These are phyloP conservation scores for Microtus obscurus DNA, from an alignment of 2,797 vertebrate genomes.

Conservation along the genomic window DNA sequence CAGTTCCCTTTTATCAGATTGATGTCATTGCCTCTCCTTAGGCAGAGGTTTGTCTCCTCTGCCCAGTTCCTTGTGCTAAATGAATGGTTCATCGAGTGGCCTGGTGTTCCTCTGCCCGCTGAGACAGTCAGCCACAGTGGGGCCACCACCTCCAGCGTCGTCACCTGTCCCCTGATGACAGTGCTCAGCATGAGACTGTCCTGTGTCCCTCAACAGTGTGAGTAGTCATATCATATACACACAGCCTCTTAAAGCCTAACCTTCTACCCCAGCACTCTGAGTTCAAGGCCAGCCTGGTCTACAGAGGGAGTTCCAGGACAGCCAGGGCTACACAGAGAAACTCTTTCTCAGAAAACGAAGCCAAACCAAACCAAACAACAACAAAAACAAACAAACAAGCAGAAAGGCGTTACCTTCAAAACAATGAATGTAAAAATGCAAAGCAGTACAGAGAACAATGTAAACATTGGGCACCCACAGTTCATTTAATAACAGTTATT, in stretches of 20 bases:
- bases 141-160: too few species aligned
- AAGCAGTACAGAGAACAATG: background rate
- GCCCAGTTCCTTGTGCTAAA: background rate
- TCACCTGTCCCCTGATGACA: background rate
- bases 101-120: accelerated
- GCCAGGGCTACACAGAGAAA: background rate
- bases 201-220: background rate
- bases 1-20: conserved; percentile 67
- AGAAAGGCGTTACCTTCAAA: background rate
- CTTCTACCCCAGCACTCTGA: background rate
- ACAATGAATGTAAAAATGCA: background rate
- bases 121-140: accelerated
- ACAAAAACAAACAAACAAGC: background rate
- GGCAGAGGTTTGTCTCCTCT: conserved; percentile 22
- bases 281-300: background rate
- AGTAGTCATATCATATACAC: background rate
- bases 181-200: accelerated
- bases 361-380: background rate
- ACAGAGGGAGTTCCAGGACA: background rate
- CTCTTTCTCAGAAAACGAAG: background rate
- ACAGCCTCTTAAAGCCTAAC: background rate
- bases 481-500: background rate
- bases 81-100: background rate
- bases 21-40: conserved; percentile 65
- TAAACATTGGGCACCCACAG: background rate